These are phyloP conservation scores for Pollenia amentaria DNA, from an alignment of 2,888 invertebrate species.

Conservation along the genomic window DNA sequence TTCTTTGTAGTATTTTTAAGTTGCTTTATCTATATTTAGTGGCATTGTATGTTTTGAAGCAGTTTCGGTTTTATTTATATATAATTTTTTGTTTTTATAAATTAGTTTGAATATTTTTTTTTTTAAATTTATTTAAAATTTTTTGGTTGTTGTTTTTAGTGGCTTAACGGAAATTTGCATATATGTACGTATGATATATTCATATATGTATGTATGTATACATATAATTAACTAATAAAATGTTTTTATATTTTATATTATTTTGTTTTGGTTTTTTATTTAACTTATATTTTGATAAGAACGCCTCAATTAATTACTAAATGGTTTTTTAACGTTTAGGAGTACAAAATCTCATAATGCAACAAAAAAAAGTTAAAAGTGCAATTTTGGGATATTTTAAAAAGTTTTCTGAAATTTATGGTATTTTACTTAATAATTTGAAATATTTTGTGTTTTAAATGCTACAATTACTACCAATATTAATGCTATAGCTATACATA, in stretches of 20 bases:
- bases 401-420: no score
- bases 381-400: no score
- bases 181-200: slow-evolving; percentile 69
- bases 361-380: no score
- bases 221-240: slow-evolving; percentile 59
- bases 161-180: slow-evolving; percentile 82
- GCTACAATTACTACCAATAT: no score
- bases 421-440: no score
- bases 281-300: slow-evolving; percentile 42
- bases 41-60: slow-evolving; percentile 71
- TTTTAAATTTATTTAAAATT: slow-evolving; percentile 65
- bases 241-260: slow-evolving; percentile 59
- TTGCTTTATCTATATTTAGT: slow-evolving; percentile 68
- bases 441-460: no score
- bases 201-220: slow-evolving; percentile 48
- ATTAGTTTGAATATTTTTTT: no score
- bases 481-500: no score
- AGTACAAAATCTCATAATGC: no score
- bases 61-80: slow-evolving; percentile 49
- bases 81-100: slow-evolving; percentile 75
- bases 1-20: slow-evolving; percentile 71
- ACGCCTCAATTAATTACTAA: slow-evolving; percentile 2
- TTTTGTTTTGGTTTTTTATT: slow-evolving; percentile 65
- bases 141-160: slow-evolving; percentile 80
- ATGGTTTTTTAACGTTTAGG: no score